Base-by-base conservation (phyloP, 2,797 vertebrate species). In the Enteromius paludinosus region DNA sequence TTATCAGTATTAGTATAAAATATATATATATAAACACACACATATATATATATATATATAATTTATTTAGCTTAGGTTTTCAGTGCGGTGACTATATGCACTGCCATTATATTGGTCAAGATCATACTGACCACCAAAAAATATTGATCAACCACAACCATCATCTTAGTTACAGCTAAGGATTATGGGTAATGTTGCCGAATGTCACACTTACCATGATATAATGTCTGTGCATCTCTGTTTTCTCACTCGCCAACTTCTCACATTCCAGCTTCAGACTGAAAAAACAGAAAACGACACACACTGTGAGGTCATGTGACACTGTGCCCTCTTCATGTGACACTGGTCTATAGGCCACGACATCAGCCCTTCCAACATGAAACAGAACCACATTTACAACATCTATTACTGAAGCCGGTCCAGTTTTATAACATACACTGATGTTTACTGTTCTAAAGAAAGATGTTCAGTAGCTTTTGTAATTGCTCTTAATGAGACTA, bases 201-300 rank as follows among this genome's bases (percentile, higher is more conserved):
- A 17, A n/a, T 41, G 6, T 49, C 33, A 3, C 30, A 72, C 92
- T 90, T 80, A 94, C 92, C 95, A 96, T 96, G 85, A 96, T 94
- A 85, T 95, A 96, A 87, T 95, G 95, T n/a, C 95, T 87, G 84
- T 96, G 95, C 95, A 96, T 95, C 87, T 96, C 95, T 0, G 94
- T 96, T 93, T 95, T 96, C 90, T 96, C 95, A 0, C 93, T 95
- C 72, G 93, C 92, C 90, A 96, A 85, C 86, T 96, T 96, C 91
- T 96, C 95, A 12, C 95, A 96, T 79, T 96, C 95, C 91, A 96
- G 87, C 90, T 96, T 96, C 89, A 96, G 90, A 87, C 95, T 96
- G 90, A 78, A 77, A 35, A 20, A 23, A 56, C 56, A 86, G 43
- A 71, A 81, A 62, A 35, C 70, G 1, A 71, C 52, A 30, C 10